phyloP scores from a whole-genome alignment of 2,888 invertebrate species.

The Drosophila kokeensis region DNA sequence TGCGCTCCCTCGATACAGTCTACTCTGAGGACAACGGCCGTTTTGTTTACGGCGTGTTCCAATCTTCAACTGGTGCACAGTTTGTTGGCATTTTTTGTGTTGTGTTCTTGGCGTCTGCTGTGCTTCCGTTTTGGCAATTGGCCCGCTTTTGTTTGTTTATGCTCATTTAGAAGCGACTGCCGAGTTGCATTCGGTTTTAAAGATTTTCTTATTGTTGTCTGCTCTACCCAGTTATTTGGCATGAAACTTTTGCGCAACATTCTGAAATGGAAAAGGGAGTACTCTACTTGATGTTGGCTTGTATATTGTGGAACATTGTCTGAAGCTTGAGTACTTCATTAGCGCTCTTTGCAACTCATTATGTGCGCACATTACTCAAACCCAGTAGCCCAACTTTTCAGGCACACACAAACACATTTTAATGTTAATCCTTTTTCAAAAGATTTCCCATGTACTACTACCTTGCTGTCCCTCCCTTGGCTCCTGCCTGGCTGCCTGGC shows the following conservation, averaged over 20 bases:
- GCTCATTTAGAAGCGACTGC: slow-evolving; percentile 37
- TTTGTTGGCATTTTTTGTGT: slow-evolving; percentile 6
- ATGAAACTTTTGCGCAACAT: slow-evolving; percentile 37
- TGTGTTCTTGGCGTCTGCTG: slow-evolving; percentile 25
- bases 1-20: slow-evolving; percentile 19
- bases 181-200: slow-evolving; percentile 17
- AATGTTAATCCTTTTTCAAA: slow-evolving; percentile 79
- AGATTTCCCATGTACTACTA: slow-evolving; percentile 58
- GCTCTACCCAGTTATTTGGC: slow-evolving; percentile 9
- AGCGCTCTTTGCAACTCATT: slow-evolving; percentile 79
- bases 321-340: slow-evolving; percentile 75
- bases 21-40: not conserved
- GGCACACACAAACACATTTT: slow-evolving; percentile 51
- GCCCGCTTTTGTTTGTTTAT: slow-evolving; percentile 42
- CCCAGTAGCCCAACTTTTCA: slow-evolving; percentile 68
- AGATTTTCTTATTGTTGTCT: slow-evolving; percentile 14
- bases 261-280: slow-evolving; percentile 3
- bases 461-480: slow-evolving; percentile 1
- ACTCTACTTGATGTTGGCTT: slow-evolving; percentile 39
- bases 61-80: slow-evolving; percentile 12
- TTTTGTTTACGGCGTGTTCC: slow-evolving; percentile 39
- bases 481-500: slow-evolving; percentile 6
- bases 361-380: slow-evolving; percentile 77
- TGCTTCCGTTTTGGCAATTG: slow-evolving; percentile 57
- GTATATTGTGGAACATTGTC: slow-evolving; percentile 36